Base-by-base conservation (phyloP, 2,888 invertebrate genomes). In the Drosophila peninsularis region DNA sequence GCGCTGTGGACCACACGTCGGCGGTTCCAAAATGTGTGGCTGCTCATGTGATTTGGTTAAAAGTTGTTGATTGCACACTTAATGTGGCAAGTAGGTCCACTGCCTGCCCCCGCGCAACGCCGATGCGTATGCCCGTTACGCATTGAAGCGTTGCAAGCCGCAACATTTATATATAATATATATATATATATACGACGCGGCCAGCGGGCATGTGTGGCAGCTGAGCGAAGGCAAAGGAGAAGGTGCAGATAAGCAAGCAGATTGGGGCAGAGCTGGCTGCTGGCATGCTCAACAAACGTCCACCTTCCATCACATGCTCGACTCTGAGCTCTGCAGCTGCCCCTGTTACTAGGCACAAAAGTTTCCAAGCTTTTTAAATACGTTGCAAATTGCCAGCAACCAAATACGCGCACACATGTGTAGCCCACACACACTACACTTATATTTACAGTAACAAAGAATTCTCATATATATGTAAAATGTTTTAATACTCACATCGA, bases 401-500 rank as follows among this genome's bases (percentile, higher is more conserved):
- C 41, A 39, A 39, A 54, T 9, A 54, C 39, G 13, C 14, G 34
- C 34, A 39, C 27, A 13, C 34, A 24, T 30, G 17, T 13, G 17
- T 5, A 37, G 9, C 24, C 11, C 11, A 21, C 13, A 41, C 5
- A 55, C 44, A 57, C 47, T 27, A 27, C 19, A n/a, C 21, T 21
- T 42, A 21, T 39, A 56, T 50, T 50, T 50, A 50, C 50, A 50
- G 50, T 47, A 47, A 47, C 37, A 52, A 52, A 41, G 24, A 34
- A 54, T 45, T 45, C 42, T 27, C 24, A 21, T 36, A n/a, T n/a
- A 39, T 34, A n/a, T 11, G 13, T 45, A 32, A 19, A 32, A 47
- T 47, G 24, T n/a, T 37, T 21, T 39, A 62, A 65, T 82, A 94
- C 96, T 95, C 92, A 97, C 97, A 89, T 97, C 97, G 71, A 95